phyloP scores from a whole-genome alignment of 2,888 invertebrate species.

The Limnephilus marmoratus region DNA sequence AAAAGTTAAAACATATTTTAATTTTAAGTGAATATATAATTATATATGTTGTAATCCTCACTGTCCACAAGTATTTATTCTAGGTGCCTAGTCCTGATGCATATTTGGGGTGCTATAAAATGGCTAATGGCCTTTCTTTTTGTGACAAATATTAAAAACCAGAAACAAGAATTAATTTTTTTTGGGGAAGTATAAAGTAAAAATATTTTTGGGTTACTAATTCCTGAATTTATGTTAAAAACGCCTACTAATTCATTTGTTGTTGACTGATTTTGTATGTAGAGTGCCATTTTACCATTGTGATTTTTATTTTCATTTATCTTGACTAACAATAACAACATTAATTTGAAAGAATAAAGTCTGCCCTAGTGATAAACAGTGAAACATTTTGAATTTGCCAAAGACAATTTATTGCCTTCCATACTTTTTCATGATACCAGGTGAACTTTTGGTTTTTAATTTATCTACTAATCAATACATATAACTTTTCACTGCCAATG shows the following conservation, averaged over 20 bases:
- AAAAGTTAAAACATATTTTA: too few species aligned
- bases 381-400: background rate
- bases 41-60: background rate
- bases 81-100: background rate
- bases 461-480: background rate
- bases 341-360: conserved; percentile 7
- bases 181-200: background rate
- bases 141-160: background rate
- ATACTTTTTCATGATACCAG: background rate
- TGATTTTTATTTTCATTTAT: background rate
- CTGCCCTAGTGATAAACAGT: background rate
- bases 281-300: background rate
- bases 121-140: background rate
- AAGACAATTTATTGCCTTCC: conserved; percentile 2
- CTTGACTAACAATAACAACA: background rate
- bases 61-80: background rate
- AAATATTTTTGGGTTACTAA: background rate
- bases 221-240: background rate
- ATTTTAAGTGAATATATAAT: background rate
- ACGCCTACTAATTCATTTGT: background rate
- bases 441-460: background rate
- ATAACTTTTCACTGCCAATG: background rate
- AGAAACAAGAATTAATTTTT: background rate
- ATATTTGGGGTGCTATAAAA: background rate
- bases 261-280: background rate